Base-by-base conservation (phyloP, 2,113 vertebrate species). In the Trogon surrucura region DNA sequence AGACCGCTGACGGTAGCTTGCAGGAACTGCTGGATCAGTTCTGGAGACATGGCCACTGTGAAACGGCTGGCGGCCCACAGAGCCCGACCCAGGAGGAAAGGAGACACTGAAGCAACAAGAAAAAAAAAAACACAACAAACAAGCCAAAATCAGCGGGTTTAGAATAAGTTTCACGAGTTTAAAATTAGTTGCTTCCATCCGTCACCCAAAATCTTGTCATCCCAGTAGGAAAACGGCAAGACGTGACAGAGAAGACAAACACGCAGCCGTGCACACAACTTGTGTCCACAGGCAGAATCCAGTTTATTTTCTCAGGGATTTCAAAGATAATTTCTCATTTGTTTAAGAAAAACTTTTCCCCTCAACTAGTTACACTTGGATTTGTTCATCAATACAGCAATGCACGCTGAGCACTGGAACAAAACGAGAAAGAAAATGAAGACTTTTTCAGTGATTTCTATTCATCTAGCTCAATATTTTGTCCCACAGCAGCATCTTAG, bases 61-160 rank as follows among this genome's bases (percentile, higher is more conserved):
- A 99, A 99, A 10, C 99, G 98, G 95, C 99, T 99, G 97, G 99
- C 99, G 0, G 99, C 99, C 99, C 99, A 99, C 47, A 99, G 98
- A 36, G 99, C 99, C 38, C 99, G 99, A 16, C 99, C 99, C 88
- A 99, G 97, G 80, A 99, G 98, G 91, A 99, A 99, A 20, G 99
- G 99, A 84, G 99, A 99, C 20, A 98, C 99, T 97, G 97, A 91
- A 97, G 91, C 44, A 81, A 41, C 41, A 41, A 13, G 41, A 41
- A 41, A 41, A 41, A 41, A 41, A 41, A 11, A 38, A 38, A 91
- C 61, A 69, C 36, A 36, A 36, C 36, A 30, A 48, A 21, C 45
- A 20, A 41, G 51, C 16, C 13, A 41, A 41, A 41, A 11, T 32
- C 67, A 53, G 22, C 10, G 34, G 16, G 30, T 78, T 86, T 20